Percentiles rank a stretch among this genome's conserved stretches.
Conservation (phyloP, 2,797 vertebrate species). For the Liasis olivaceus region DNA sequence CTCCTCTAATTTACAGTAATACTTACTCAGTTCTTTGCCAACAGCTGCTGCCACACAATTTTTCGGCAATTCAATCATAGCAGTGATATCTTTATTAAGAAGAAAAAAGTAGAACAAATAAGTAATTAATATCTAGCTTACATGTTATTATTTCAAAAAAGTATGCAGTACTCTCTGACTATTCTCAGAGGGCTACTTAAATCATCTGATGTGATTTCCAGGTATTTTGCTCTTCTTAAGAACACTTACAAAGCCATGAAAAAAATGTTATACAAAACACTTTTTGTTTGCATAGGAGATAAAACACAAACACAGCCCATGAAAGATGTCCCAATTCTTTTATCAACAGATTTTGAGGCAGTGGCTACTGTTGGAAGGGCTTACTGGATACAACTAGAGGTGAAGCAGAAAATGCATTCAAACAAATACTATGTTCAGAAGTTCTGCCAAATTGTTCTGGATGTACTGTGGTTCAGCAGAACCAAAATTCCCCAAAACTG, state of each 20-base stretch:
- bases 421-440: background rate
- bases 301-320: background rate
- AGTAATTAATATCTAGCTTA: background rate
- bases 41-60: slow-evolving; percentile 88
- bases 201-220: background rate
- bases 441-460: background rate
- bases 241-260: background rate
- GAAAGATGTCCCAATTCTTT: background rate
- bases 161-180: background rate
- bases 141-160: background rate
- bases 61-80: slow-evolving; percentile 88
- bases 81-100: slow-evolving; percentile 80
- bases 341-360: background rate
- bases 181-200: background rate
- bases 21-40: slow-evolving; percentile 90
- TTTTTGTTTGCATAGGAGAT: slow-evolving; percentile 29
- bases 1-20: background rate
- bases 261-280: background rate
- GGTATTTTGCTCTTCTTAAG: background rate
- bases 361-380: background rate
- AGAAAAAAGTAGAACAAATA: slow-evolving; percentile 27
- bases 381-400: background rate
- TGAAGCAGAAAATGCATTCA: background rate
- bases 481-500: background rate
- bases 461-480: background rate